A percentile compares a stretch with the other conserved stretches of the same genome.
phyloP scores from a whole-genome alignment of 2,113 vertebrate genomes.

The Grantiella picta region DNA sequence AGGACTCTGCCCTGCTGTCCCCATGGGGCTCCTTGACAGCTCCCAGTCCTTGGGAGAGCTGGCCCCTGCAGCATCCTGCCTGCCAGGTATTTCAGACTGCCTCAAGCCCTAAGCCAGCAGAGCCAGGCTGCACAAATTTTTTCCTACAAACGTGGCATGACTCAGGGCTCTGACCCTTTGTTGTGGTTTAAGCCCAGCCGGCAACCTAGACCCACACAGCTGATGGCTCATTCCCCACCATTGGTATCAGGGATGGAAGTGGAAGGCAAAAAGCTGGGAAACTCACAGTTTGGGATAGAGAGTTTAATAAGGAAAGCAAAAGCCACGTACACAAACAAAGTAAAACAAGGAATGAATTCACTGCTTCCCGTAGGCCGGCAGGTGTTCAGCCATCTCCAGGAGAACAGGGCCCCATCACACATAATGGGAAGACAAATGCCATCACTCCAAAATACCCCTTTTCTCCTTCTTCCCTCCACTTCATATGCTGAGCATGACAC shows the following conservation, averaged over 20 bases:
- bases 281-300: background rate
- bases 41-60: background rate
- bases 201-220: background rate
- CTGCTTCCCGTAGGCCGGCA: background rate
- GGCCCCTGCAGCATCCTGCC: background rate
- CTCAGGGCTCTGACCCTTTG: background rate
- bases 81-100: background rate
- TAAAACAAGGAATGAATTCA: background rate
- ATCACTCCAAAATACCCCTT: background rate
- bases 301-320: background rate
- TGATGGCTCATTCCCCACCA: fast-evolving
- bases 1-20: background rate
- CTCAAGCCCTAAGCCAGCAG: background rate
- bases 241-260: fast-evolving
- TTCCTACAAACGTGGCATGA: background rate
- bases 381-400: background rate
- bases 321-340: background rate
- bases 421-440: fast-evolving
- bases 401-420: background rate
- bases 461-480: background rate
- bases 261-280: background rate
- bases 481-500: background rate
- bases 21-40: fast-evolving
- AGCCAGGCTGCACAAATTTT: background rate
- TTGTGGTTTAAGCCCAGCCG: background rate